Conservation (phyloP, 2,888 invertebrate genomes). For the Drosophila antonietae region DNA sequence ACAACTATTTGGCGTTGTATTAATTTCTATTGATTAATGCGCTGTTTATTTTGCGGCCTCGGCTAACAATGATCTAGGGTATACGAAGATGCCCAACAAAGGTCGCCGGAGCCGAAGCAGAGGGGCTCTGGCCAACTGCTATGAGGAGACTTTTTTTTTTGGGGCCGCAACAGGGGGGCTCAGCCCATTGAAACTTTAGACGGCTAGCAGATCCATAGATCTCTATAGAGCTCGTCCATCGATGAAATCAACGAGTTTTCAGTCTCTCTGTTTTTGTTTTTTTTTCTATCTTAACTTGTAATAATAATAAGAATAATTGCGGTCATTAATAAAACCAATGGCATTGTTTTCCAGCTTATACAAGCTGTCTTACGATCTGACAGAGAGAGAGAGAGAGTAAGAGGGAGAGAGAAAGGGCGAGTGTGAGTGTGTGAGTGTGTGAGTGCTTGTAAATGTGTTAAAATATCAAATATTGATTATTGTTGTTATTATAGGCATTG, state of each 20-base stretch:
- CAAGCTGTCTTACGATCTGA: conserved; percentile 23
- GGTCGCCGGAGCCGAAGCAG: conserved; percentile 28
- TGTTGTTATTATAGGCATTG: conserved; percentile 58
- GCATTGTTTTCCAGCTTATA: conserved; percentile 62
- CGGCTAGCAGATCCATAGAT: conserved; percentile 44
- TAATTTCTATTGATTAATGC: conserved; percentile 76
- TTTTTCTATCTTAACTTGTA: conserved; percentile 55
- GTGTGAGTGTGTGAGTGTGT: conserved; percentile 4
- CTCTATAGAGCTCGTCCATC: conserved; percentile 40
- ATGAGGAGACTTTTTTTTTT: conserved; percentile 64
- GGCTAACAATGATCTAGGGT: conserved; percentile 51
- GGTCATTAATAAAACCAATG: conserved; percentile 77
- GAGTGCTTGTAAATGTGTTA: conserved; percentile 65
- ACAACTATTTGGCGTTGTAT: conserved; percentile 74
- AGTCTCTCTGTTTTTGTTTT: conserved; percentile 27
- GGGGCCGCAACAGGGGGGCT: conserved; percentile 62
- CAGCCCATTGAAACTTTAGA: conserved; percentile 66
- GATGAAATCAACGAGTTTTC: conserved; percentile 69
- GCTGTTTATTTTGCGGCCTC: conserved; percentile 76
- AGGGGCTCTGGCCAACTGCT: conserved; percentile 26
- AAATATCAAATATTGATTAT: conserved; percentile 78
- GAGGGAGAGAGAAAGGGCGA: conserved; percentile 4
- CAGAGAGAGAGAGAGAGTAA: background rate
- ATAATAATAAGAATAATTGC: conserved; percentile 78
- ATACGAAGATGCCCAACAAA: conserved; percentile 35